Percentiles rank a stretch among this genome's conserved stretches.
Evolutionary conservation across 2,888 invertebrate genomes (phyloP).

Genomic region (Glyphotaelius pellucidus): DNA sequence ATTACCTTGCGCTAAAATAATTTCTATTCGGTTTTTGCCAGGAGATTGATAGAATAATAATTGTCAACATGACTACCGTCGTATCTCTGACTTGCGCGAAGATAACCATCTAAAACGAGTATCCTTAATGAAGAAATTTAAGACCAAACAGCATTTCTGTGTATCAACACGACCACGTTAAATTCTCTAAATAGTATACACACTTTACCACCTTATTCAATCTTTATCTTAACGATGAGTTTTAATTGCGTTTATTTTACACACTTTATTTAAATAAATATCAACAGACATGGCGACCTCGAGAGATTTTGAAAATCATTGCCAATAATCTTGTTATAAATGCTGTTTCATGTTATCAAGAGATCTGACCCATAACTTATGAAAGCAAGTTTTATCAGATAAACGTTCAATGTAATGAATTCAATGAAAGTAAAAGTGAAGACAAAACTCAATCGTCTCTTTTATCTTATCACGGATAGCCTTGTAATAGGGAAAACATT

Average conservation of each 20-base stretch:
- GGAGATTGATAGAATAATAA: background rate
- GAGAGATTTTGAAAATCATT: slow-evolving; percentile 5
- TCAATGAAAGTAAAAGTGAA: slow-evolving; percentile 7
- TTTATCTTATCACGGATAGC: background rate
- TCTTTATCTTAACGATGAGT: background rate
- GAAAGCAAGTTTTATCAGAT: slow-evolving; percentile 22
- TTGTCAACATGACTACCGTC: background rate
- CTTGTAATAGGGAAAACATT: background rate
- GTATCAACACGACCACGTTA: background rate
- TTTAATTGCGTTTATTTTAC: background rate
- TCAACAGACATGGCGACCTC: background rate
- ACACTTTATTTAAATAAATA: background rate
- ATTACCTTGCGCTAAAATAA: too few relatives aligned
- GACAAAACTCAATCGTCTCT: background rate
- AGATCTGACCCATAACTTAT: slow-evolving; percentile 53
- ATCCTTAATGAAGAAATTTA: background rate
- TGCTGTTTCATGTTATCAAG: slow-evolving; percentile 41
- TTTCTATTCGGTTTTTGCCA: background rate
- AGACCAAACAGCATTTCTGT: background rate
- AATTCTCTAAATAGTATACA: background rate
- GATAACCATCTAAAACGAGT: background rate
- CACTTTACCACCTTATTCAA: background rate
- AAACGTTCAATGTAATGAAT: slow-evolving; percentile 32
- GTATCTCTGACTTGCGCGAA: background rate
- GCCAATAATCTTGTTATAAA: background rate